Conservation (phyloP, 2,888 invertebrate genomes). For the Peribatodes rhomboidaria region DNA sequence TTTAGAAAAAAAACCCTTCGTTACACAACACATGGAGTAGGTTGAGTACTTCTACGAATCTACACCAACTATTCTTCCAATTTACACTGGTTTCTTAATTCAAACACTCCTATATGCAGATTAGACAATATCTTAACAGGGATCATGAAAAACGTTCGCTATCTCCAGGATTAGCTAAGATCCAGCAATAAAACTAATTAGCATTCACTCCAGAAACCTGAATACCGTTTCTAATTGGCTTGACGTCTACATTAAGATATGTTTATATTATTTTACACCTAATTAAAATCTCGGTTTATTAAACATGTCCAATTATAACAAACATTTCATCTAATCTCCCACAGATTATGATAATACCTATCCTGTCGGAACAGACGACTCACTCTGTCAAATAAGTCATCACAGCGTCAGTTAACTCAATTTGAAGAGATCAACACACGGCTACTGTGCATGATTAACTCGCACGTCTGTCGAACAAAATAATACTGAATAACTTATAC, state of each 20-base stretch:
- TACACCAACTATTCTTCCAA: background rate
- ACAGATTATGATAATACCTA: slow-evolving; percentile 68
- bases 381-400: slow-evolving; percentile 85
- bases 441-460: slow-evolving; percentile 83
- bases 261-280: slow-evolving; percentile 36
- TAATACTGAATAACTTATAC: slow-evolving; percentile 58
- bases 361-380: slow-evolving; percentile 75
- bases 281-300: slow-evolving; percentile 54
- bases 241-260: slow-evolving; percentile 15
- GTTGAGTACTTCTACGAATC: background rate
- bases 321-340: slow-evolving; percentile 64
- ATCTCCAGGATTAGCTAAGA: slow-evolving; percentile 5
- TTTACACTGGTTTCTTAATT: background rate
- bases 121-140: slow-evolving; percentile 12
- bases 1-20: too few species aligned
- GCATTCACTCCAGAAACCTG: slow-evolving; percentile 14
- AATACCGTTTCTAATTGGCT: slow-evolving; percentile 7
- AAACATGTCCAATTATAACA: slow-evolving; percentile 55
- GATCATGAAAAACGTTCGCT: slow-evolving; percentile 10
- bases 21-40: background rate
- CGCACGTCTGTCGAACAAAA: slow-evolving; percentile 53
- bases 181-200: slow-evolving; percentile 22
- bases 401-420: slow-evolving; percentile 85
- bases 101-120: slow-evolving; percentile 3
- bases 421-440: slow-evolving; percentile 85